Conservation (phyloP, 2,888 invertebrate genomes). For the Isotomurus palustris region DNA sequence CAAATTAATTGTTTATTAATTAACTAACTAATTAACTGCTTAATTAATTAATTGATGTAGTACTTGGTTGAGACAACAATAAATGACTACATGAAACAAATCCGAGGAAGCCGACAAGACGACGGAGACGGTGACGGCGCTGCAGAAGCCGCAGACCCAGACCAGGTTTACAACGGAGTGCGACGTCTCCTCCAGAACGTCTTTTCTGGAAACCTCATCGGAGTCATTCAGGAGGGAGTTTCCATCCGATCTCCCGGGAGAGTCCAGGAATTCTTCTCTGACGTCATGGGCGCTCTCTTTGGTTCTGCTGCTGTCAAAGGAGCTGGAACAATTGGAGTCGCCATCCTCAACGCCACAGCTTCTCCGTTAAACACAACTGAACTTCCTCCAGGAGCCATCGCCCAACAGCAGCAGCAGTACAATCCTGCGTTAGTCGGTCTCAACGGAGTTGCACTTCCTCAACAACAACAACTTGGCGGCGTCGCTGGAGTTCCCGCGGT, state of each 20-base stretch:
- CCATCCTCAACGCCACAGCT: not conserved
- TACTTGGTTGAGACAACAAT: not conserved
- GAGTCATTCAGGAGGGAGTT: slow-evolving; percentile 14
- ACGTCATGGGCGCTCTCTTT: slow-evolving; percentile 1
- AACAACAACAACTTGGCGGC: no score
- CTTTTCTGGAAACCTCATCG: slow-evolving; percentile 22
- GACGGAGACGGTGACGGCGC: not conserved
- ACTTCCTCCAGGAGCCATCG: no score
- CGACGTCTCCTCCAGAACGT: slow-evolving; percentile 19
- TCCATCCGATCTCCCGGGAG: not conserved
- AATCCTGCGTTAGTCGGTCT: no score
- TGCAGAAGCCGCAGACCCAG: not conserved
- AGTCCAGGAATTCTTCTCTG: not conserved
- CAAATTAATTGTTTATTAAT: not conserved
- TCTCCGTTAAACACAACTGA: no score
- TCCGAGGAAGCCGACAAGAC: not conserved
- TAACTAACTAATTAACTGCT: not conserved
- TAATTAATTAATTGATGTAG: not conserved
- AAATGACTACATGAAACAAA: not conserved
- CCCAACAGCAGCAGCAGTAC: no score
- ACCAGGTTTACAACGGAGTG: not conserved
- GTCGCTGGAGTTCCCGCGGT: not conserved
- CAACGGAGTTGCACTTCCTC: no score
- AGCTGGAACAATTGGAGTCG: not conserved
- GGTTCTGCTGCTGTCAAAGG: not conserved